Evolutionary conservation across 2,888 invertebrate species (phyloP), one percentile per base, ranked within the genome.

Genomic region (Automeris io): DNA sequence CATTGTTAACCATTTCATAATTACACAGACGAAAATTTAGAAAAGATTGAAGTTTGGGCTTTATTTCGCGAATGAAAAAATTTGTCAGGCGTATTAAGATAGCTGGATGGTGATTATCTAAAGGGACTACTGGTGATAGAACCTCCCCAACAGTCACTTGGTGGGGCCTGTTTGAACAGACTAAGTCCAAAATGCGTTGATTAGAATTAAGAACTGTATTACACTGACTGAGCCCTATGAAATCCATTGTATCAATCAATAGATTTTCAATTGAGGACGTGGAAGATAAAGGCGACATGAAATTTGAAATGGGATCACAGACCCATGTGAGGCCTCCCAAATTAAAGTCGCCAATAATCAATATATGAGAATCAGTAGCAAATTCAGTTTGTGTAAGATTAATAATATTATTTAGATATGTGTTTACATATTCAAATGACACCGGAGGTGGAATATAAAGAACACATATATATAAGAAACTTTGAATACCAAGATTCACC

Each of bases 381-480:
- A 33, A 5, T 33, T 33, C 22, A 13, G 18, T 33, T 24, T 23
- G 9, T 6, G n/a, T 13, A 9, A 25, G 6, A 9, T n/a, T 18
- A 12, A 7, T 24, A 6, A 23, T 13, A n/a, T 23, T 18, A 1
- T 23, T 8, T 12, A 35, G 4, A 35, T 16, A 24, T 6, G 3
- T 9, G 6, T 35, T 18, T 9, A 35, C 5, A 35, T n/a, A n/a
- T 3, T 24, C 23, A 8, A 13, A 9, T 16, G 7, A 22, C 16
- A 24, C n/a, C 7, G 35, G 35, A 13, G 35, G 35, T 9, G 35
- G 35, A 9, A 35, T 22, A 24, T 35, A 35, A 12, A 24, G 8
- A 3, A 24, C 35, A 24, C 35, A 35, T 6, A 35, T 16, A 12
- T 35, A 4, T 18, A 11, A 7, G 13, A 16, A 13, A 1, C 16